Base-by-base conservation (phyloP, 2,888 invertebrate species). In the Philopedon plagiatum region DNA sequence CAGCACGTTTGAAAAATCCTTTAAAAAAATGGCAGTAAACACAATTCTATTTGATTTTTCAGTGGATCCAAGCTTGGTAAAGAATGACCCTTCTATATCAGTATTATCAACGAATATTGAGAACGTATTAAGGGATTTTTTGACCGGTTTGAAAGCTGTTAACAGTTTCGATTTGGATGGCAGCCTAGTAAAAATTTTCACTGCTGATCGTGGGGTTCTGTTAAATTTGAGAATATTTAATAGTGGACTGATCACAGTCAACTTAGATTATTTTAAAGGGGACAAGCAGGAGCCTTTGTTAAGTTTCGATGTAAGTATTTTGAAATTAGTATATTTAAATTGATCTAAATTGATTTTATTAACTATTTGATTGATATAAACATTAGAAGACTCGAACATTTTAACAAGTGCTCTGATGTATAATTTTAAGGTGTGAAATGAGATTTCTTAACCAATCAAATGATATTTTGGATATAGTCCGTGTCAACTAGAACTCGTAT, bases 21-120 rank as follows among this genome's bases (percentile, higher is more conserved):
- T n/a, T n/a, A n/a, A 44, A 64, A 44, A 39, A 78, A 94, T 94
- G 94, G 91, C 94, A 78, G 93, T 92, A 39, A 92, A 94, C 85
- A 93, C 94, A 58, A 88, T 94, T 79, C 86, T 95, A 61, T 86
- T 94, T 78, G 94, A 95, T 87, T 94, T 95, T 83, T 91, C 93
- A 1, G 88, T 94, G 76, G 92, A 94, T 77, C 88, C 92, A 44
- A 90, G 89, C 71, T 89, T 89, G 56, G 87, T 93, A 37, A 89
- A 89, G 74, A 92, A 92, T 80, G 88, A 91, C 74, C 19, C 56
- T 90, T 91, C 92, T 74, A 89, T 92, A 73, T 90, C 90, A 75
- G 87, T 89, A 69, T 86, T 94, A 44, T 89, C 92, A 75, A 89
- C 89, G 71, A 89, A 91, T 77, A 87, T 94, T 75, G 90, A 92